Evolutionary conservation across 2,888 invertebrate genomes (phyloP).

Genomic region (Lottia scabra): DNA sequence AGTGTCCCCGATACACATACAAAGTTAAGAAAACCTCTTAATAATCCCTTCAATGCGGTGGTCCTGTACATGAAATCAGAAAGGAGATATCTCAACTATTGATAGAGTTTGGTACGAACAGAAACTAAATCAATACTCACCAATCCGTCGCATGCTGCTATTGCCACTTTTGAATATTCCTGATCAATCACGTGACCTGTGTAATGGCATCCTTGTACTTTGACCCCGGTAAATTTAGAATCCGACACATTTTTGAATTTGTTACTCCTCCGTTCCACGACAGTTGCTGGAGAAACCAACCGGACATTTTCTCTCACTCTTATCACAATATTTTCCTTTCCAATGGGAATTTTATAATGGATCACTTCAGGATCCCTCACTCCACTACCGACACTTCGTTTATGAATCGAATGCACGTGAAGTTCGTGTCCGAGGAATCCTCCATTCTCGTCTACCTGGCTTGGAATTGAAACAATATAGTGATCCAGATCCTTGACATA

Average conservation of each 20-base stretch:
- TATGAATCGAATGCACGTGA: conserved; percentile 43
- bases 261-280: conserved; percentile 78
- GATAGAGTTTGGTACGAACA: no score
- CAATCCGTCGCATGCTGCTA: conserved; percentile 86
- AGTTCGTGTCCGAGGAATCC: conserved; percentile 48
- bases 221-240: conserved; percentile 43
- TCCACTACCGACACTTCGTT: conserved; percentile 36
- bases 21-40: no score
- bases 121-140: conserved; percentile 73
- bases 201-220: conserved; percentile 79
- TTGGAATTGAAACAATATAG: conserved; percentile 52
- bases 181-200: conserved; percentile 82
- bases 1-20: no score
- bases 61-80: no score
- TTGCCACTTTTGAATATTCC: conserved; percentile 78
- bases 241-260: conserved; percentile 51
- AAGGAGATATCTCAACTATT: no score
- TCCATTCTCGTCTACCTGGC: conserved; percentile 49
- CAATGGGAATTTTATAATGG: conserved; percentile 56
- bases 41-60: no score
- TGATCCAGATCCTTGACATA: conserved; percentile 41
- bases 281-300: conserved; percentile 78
- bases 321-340: conserved; percentile 60
- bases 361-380: conserved; percentile 29
- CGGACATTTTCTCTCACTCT: conserved; percentile 74